Base-by-base conservation (phyloP, 2,113 vertebrate species). In the Hystrix cristata region DNA sequence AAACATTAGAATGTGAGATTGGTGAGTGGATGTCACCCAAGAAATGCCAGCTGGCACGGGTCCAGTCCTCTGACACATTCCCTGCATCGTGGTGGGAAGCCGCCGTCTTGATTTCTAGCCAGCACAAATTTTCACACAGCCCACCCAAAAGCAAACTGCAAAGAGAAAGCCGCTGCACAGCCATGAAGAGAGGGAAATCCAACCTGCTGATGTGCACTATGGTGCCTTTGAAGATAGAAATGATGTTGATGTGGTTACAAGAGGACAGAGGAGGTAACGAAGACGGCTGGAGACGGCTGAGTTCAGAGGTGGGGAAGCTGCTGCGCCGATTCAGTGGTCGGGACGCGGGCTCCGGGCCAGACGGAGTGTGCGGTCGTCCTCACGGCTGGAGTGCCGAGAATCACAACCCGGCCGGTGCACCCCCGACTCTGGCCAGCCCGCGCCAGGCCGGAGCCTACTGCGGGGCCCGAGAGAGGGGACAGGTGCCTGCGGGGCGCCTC, bases 401-500 rank as follows among this genome's bases (percentile, higher is more conserved):
- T 76, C 62, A 46, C 74, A 95, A 53, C 31, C 82, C 76, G 18
- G 65, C 79, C 86, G 53, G 53, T 86, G 93, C 67, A 46, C 60
- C 80, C 31, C 15, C 43, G 82, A 84, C 89, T 82, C 89, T 74
- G 69, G 29, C 59, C 38, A 91, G 14, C 19, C 15, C 60, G 71
- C 27, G 8, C 48, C 38, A 71, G 1, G 31, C 12, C 43, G 62
- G 55, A 5, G 65, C 80, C 1, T 18, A 23, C 25, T 79, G 48
- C 11, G 31, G 23, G 57, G 43, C 65, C 53, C 55, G 25, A 23
- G 67, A 72, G 59, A 38, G 74, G 82, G 46, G 80, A 53, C 93
- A 93, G 81, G 96, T 87, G 74, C 67, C 51, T 64, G 85, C 14
- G 1, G 53, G 72, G 25, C 89, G 57, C 86, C 38, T 95, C 87